These are phyloP conservation scores for Aegotheles bennettii DNA, from an alignment of 2,113 vertebrate genomes.

Conservation along the genomic window DNA sequence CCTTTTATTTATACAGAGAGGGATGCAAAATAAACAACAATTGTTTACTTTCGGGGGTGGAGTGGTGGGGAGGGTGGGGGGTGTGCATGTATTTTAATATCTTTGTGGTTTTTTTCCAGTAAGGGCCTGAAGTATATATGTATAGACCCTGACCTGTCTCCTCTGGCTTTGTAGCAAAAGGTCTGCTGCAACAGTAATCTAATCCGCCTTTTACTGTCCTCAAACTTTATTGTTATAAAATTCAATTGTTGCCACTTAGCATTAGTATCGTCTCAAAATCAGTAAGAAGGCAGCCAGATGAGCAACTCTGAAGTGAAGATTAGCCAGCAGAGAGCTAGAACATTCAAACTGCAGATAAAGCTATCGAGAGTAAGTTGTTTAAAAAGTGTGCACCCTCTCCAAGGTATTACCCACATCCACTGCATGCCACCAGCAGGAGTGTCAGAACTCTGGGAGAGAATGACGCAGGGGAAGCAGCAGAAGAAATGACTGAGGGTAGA, in stretches of 20 bases:
- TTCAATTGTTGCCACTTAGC: not conserved
- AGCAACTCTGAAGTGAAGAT: not conserved
- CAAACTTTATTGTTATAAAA: not conserved
- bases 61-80: no score
- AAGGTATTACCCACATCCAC: fast-evolving
- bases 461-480: not conserved
- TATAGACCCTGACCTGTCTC: not conserved
- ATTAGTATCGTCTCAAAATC: not conserved
- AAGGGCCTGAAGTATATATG: not conserved
- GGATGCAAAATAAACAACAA: not conserved
- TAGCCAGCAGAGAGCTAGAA: not conserved
- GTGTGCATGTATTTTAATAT: not conserved
- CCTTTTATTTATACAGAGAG: not conserved
- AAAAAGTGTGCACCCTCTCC: not conserved
- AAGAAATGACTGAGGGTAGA: not conserved
- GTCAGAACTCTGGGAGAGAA: not conserved
- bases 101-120: not conserved
- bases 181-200: not conserved
- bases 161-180: not conserved
- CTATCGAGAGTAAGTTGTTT: not conserved
- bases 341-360: not conserved
- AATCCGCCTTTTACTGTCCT: not conserved
- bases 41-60: not conserved
- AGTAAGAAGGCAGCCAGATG: not conserved
- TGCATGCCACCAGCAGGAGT: not conserved